Evolutionary conservation across 2,888 invertebrate species (phyloP).

Genomic region (Sinopyrophorus schimmeli): DNA sequence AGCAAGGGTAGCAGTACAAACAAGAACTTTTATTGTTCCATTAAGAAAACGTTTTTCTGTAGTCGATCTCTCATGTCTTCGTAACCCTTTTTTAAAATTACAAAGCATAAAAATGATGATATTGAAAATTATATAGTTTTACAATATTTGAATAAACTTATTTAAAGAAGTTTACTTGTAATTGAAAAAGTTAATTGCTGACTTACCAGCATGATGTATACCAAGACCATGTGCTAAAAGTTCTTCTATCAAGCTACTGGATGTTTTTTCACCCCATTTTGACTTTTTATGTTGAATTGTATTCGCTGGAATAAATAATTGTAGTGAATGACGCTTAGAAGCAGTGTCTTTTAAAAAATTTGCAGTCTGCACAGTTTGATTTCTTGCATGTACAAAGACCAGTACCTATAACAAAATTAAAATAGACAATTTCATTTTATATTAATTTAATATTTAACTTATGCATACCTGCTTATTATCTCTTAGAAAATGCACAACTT

Average conservation of each 20-base stretch:
- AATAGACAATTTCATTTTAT: too few species aligned
- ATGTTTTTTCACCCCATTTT: slow-evolving; percentile 67
- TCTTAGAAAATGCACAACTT: slow-evolving; percentile 80
- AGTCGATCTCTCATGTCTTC: slow-evolving; percentile 42
- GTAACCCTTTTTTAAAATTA: too few species aligned
- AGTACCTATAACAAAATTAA: slow-evolving; percentile 63
- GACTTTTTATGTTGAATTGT: slow-evolving; percentile 71
- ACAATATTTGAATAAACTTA: neutral
- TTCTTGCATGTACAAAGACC: slow-evolving; percentile 98
- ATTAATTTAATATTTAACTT: neutral
- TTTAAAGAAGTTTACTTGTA: too few species aligned
- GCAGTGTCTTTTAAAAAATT: slow-evolving; percentile 82
- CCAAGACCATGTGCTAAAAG: slow-evolving; percentile 86
- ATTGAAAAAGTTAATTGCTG: slow-evolving; percentile 26
- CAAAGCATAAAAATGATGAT: too few species aligned
- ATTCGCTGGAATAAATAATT: slow-evolving; percentile 69
- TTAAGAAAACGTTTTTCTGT: slow-evolving; percentile 90
- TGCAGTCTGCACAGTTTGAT: slow-evolving; percentile 91
- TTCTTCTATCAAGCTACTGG: slow-evolving; percentile 75
- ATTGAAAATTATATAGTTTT: too few species aligned
- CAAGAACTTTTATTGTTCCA: slow-evolving; percentile 85
- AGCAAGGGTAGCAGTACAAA: slow-evolving; percentile 96
- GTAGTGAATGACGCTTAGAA: slow-evolving; percentile 70
- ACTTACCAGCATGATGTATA: slow-evolving; percentile 96
- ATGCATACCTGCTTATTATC: slow-evolving; percentile 79